These are phyloP conservation scores for Mongoloraphidia duomilia DNA, from an alignment of 2,888 invertebrate genomes.

Conservation along the genomic window DNA sequence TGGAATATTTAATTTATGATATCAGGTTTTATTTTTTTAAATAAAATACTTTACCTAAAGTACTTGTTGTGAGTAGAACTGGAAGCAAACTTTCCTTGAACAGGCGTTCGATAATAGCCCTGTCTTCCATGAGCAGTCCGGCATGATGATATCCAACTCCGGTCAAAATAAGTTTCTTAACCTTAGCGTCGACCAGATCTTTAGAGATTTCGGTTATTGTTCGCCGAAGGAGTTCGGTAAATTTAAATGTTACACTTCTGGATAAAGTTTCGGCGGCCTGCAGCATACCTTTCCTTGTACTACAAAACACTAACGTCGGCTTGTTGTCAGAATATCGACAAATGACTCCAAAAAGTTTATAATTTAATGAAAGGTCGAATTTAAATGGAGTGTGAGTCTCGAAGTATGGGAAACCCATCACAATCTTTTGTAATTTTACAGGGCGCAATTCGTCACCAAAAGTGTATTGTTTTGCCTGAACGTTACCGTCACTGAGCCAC, in stretches of 20 bases:
- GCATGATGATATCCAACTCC: conserved; percentile 73
- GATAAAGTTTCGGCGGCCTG: conserved; percentile 45
- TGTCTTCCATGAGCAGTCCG: conserved; percentile 50
- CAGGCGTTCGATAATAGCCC: conserved; percentile 46
- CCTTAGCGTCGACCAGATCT: conserved; percentile 23
- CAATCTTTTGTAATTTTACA: conserved; percentile 54
- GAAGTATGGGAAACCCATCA: conserved; percentile 50
- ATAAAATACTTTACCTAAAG: conserved; percentile 32
- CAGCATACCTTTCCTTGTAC: conserved; percentile 51
- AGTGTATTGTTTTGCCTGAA: conserved; percentile 39
- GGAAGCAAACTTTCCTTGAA: conserved; percentile 52
- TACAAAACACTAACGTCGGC: conserved; percentile 65
- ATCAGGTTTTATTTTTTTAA: too few species aligned
- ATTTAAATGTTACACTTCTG: conserved; percentile 34
- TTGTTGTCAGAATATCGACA: conserved; percentile 55
- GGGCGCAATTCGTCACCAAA: conserved; percentile 59
- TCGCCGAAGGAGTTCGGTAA: conserved; percentile 17
- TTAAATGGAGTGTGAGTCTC: conserved; percentile 46
- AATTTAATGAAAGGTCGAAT: conserved; percentile 64
- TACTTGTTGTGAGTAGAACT: conserved; percentile 55
- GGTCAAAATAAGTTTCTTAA: conserved; percentile 34
- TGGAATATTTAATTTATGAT: too few species aligned
- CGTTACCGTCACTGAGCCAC: conserved; percentile 44
- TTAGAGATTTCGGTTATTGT: conserved; percentile 33
- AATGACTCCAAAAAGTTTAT: conserved; percentile 53